Percentiles rank a stretch among this genome's conserved stretches.
Conservation (phyloP, 2,797 vertebrate genomes). For the Neomorphus geoffroyi region DNA sequence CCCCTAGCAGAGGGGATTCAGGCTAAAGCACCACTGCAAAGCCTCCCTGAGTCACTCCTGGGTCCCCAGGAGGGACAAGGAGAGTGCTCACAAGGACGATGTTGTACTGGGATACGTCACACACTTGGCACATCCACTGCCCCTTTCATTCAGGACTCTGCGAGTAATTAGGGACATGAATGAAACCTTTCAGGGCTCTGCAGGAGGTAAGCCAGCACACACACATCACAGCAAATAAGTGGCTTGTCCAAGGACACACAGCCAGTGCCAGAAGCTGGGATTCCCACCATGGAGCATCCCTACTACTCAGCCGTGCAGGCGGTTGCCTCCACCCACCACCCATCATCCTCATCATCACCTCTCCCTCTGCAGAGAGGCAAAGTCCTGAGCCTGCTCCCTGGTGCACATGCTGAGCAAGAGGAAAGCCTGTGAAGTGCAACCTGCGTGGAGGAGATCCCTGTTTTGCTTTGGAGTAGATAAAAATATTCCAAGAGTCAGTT, state of each 20-base stretch:
- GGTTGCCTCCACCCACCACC: not conserved
- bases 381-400: not conserved
- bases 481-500: not conserved
- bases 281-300: not conserved
- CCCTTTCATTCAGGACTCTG: slow-evolving; percentile 49
- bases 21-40: not conserved
- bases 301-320: not conserved
- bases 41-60: not conserved
- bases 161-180: slow-evolving; percentile 26
- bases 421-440: not conserved
- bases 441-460: not conserved
- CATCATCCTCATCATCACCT: not conserved
- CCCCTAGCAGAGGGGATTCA: not conserved
- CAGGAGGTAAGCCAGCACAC: slow-evolving; percentile 47
- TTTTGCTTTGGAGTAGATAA: not conserved
- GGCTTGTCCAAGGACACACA: not conserved
- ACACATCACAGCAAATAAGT: not conserved
- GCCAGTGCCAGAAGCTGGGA: slow-evolving; percentile 1
- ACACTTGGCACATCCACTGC: slow-evolving; percentile 30
- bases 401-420: not conserved
- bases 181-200: slow-evolving; percentile 37
- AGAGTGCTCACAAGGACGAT: not conserved
- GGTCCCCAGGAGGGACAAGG: not conserved
- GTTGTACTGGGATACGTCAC: slow-evolving; percentile 23
- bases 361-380: not conserved